These are phyloP conservation scores for Pseudorasbora parva DNA, from an alignment of 2,113 vertebrate genomes.

Conservation along the genomic window DNA sequence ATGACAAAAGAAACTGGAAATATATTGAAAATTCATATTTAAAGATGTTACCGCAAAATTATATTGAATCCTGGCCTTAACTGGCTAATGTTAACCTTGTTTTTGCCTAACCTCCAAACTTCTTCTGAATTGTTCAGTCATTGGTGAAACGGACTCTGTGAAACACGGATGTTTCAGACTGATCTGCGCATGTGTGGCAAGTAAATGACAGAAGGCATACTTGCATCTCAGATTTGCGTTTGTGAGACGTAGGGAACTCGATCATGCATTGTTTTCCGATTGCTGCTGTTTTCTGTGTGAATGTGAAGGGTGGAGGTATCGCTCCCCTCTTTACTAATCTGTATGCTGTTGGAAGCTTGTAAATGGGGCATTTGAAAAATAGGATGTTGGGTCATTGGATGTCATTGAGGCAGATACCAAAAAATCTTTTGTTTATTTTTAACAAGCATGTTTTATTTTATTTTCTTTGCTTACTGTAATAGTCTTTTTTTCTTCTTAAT, in stretches of 20 bases:
- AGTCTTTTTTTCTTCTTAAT: not conserved
- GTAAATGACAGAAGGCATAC: not conserved
- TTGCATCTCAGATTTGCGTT: not conserved
- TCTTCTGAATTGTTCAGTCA: not conserved
- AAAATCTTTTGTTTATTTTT: not conserved
- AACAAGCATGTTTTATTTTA: not conserved
- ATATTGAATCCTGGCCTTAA: not conserved
- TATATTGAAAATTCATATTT: too few relatives aligned
- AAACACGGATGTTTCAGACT: not conserved
- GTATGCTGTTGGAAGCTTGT: not conserved
- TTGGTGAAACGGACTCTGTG: not conserved
- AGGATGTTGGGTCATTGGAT: conserved; percentile 3
- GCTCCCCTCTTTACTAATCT: not conserved
- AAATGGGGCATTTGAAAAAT: not conserved
- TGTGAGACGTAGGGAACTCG: not conserved
- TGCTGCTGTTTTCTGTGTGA: conserved; percentile 4
- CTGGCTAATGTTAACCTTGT: not conserved
- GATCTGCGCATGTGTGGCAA: not conserved
- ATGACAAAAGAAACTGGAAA: too few relatives aligned
- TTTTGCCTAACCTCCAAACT: not conserved
- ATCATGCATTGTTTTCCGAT: not conserved
- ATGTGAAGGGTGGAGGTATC: not conserved
- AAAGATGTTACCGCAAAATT: not conserved
- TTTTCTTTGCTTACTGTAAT: not conserved
- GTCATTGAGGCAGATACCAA: conserved; percentile 34